Conservation (phyloP, 2,113 vertebrate species). For the Fulica atra region DNA sequence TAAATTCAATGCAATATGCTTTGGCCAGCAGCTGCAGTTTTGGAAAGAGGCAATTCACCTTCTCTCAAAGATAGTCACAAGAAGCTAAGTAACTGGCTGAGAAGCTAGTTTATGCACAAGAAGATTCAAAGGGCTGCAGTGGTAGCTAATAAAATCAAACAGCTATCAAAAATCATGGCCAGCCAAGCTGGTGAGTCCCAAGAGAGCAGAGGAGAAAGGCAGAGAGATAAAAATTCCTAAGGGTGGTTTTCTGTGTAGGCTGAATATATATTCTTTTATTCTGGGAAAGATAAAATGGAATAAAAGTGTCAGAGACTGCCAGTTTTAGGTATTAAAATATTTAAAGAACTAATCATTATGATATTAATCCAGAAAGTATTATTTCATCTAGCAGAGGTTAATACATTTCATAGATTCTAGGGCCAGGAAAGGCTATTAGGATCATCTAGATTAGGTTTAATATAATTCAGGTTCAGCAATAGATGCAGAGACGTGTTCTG, state of each 20-base stretch:
- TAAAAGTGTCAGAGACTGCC: not conserved
- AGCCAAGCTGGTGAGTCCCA: not conserved
- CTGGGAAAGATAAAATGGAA: not conserved
- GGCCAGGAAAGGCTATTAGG: constrained; percentile 3
- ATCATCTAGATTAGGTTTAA: constrained; percentile 3
- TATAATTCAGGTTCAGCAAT: not conserved
- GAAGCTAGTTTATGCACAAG: not conserved
- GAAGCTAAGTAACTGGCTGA: not conserved
- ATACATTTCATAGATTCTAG: not conserved
- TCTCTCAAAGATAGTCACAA: constrained; percentile 3
- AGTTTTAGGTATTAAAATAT: constrained; percentile 27
- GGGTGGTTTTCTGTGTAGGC: not conserved
- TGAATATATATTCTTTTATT: not conserved
- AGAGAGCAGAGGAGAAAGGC: not conserved
- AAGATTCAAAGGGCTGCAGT: not conserved
- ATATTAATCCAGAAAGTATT: not conserved
- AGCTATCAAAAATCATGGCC: constrained; percentile 6
- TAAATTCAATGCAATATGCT: constrained; percentile 31
- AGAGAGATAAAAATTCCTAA: not conserved
- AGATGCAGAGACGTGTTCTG: not conserved
- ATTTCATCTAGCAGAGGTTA: constrained; percentile 4
- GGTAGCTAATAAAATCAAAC: not conserved
- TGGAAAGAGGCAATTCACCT: not conserved
- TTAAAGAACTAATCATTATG: constrained; percentile 35
- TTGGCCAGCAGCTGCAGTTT: constrained; percentile 35